These are phyloP conservation scores for Aselliscus stoliczkanus DNA, from an alignment of 2,797 vertebrate species.

Conservation along the genomic window DNA sequence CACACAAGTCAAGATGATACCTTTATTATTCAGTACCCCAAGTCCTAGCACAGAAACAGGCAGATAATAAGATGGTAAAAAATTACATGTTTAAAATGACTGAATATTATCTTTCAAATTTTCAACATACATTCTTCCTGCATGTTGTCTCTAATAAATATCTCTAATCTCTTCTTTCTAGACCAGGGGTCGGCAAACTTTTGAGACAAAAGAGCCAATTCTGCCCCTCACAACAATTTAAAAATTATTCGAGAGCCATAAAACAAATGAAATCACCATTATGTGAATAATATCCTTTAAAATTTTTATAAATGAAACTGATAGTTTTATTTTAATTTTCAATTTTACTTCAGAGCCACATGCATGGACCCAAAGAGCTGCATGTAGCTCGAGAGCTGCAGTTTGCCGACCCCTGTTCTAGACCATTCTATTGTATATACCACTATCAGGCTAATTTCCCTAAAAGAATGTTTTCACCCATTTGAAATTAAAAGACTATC, in stretches of 20 bases:
- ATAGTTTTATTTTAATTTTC: too few relatives aligned
- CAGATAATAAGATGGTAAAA: neutral
- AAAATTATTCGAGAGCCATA: too few relatives aligned
- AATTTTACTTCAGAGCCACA: too few relatives aligned
- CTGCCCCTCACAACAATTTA: too few relatives aligned
- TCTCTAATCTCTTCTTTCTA: neutral
- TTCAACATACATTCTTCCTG: neutral
- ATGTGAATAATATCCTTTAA: too few relatives aligned
- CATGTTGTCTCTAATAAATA: neutral
- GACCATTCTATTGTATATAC: neutral
- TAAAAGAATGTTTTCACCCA: conserved; percentile 3
- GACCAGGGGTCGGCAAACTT: too few relatives aligned
- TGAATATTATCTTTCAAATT: conserved; percentile 19
- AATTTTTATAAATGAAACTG: too few relatives aligned
- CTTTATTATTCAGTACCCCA: neutral
- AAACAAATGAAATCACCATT: too few relatives aligned
- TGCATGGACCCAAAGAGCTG: too few relatives aligned
- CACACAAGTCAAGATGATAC: neutral
- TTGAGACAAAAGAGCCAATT: too few relatives aligned
- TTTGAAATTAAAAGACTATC: conserved; percentile 8
- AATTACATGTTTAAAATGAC: neutral
- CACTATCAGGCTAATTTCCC: neutral
- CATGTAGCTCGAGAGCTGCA: too few relatives aligned
- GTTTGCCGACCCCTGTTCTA: neutral
- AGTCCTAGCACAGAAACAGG: neutral